phyloP scores from a whole-genome alignment of 2,113 vertebrate genomes.

The Mesembrinibis cayennensis region DNA sequence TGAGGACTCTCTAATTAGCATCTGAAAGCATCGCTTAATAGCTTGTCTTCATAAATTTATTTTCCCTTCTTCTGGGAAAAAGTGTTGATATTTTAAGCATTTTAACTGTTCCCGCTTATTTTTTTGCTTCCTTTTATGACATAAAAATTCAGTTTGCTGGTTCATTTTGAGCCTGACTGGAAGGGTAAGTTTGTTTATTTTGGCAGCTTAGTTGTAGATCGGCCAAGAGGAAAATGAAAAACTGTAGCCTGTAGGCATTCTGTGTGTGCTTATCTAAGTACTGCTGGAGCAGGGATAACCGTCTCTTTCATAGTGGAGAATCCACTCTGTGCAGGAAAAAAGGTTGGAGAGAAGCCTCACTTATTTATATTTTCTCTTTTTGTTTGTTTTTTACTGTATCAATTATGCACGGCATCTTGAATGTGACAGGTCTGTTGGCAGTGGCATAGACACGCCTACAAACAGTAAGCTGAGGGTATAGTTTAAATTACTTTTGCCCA shows the following conservation, averaged over 20 bases:
- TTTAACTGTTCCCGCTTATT: conserved; percentile 28
- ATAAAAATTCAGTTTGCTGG: conserved; percentile 57
- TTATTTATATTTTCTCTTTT: not conserved
- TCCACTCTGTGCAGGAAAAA: not conserved
- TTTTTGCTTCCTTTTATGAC: conserved; percentile 57
- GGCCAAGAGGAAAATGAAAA: conserved; percentile 65
- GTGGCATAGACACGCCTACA: not conserved
- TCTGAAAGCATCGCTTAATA: not conserved
- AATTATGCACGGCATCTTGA: not conserved
- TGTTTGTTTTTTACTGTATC: not conserved
- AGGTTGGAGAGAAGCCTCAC: not conserved
- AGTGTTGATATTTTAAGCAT: conserved; percentile 35
- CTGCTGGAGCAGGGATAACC: conserved; percentile 14
- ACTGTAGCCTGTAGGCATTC: conserved; percentile 49
- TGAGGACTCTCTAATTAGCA: not conserved
- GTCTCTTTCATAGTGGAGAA: not conserved
- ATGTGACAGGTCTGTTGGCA: not conserved
- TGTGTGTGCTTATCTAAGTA: conserved; percentile 33
- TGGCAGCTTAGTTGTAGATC: conserved; percentile 66
- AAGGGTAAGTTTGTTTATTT: conserved; percentile 68
- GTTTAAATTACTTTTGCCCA: not conserved
- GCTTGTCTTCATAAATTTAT: not conserved
- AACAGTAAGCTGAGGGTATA: not conserved
- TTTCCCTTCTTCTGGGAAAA: conserved; percentile 37
- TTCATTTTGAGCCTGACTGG: conserved; percentile 65